Base-by-base conservation (phyloP, 2,113 vertebrate species). In the Cygnus buccinator region DNA sequence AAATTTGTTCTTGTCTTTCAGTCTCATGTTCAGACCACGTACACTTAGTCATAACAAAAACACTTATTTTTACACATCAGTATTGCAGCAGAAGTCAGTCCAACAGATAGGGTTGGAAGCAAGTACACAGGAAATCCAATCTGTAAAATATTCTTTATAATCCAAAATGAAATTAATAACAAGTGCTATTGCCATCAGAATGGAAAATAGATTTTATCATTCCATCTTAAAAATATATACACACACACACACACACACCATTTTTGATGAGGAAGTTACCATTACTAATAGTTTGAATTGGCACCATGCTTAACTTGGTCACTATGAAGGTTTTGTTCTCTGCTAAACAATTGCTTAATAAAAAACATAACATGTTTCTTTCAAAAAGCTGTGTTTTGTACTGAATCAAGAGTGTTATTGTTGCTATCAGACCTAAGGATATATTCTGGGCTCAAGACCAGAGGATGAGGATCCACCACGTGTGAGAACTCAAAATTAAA, bases 1-100 rank as follows among this genome's bases (percentile, higher is more conserved):
- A 86, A 92, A 86, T 79, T 85, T 86, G 29, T 55, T 59, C 31
- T 70, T 90, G 71, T 66, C 28, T 70, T 76, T 26, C 19, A 71
- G 63, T 57, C 76, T 89, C 12, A 25, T 73, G 26, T 66, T 92
- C 75, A 86, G 68, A 77, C 50, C 37, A 74, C 0, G 2, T 90
- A 48, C 59, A 43, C 65, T 78, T 86, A 92, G 73, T 95, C 71
- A 95, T 84, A 96, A 93, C 57, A 94, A 88, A 90, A 95, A 71
- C 26, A 86, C 44, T 83, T 84, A 39, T 59, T 86, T 89, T 94
- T 84, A 75, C 63, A 67, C n/a, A 59, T 83, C 17, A 35, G 70
- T 71, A 72, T 81, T 81, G 43, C 35, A 66, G 39, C 44, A 52
- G 63, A 84, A 91, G 22, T 39, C 52, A 81, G 37, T 81, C 41